Conservation (phyloP, 2,888 invertebrate genomes). For the Drosophila hamatofila region DNA sequence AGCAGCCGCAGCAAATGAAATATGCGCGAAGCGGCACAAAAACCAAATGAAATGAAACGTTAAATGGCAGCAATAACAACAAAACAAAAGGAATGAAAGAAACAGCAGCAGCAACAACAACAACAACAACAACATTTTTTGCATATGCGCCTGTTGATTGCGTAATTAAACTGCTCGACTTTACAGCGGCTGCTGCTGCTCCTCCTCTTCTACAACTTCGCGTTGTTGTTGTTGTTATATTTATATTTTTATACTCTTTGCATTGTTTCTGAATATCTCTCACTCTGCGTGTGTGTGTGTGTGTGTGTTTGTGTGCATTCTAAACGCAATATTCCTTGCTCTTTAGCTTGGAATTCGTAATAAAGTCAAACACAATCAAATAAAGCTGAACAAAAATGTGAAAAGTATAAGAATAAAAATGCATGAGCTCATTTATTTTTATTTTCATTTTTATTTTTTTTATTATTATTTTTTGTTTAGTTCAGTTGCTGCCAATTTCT, state of each 20-base stretch:
- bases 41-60: conserved; percentile 54
- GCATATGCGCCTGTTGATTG: conserved; percentile 58
- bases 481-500: conserved; percentile 61
- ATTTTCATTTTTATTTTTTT: conserved; percentile 6
- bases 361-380: conserved; percentile 46
- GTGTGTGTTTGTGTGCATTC: conserved; percentile 6
- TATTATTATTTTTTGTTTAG: conserved; percentile 8
- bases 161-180: conserved; percentile 52
- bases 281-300: background rate
- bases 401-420: conserved; percentile 28
- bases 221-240: conserved; percentile 15
- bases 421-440: conserved; percentile 43
- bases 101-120: background rate
- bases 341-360: conserved; percentile 52
- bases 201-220: background rate
- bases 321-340: conserved; percentile 37
- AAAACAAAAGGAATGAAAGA: conserved; percentile 8
- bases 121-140: conserved; percentile 24
- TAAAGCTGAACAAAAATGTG: conserved; percentile 24
- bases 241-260: conserved; percentile 29
- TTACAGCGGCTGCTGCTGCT: conserved; percentile 15
- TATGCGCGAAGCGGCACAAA: conserved; percentile 47
- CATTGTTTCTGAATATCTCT: background rate
- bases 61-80: conserved; percentile 36
- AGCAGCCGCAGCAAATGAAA: conserved; percentile 48